Conservation (phyloP, 2,888 invertebrate species). For the Chloroclystis v-ata region DNA sequence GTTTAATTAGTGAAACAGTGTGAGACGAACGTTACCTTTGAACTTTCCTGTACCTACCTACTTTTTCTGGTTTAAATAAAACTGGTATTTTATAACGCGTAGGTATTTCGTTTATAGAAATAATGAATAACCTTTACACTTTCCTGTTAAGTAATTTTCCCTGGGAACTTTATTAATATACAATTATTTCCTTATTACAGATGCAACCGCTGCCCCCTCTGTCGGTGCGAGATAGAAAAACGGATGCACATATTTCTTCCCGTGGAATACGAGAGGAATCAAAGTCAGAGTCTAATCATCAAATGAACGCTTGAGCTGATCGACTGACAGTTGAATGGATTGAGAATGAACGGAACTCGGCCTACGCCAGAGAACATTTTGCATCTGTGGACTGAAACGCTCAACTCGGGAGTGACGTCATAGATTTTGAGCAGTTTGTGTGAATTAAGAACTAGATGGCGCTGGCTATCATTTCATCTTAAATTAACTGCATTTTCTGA, state of each 20-base stretch:
- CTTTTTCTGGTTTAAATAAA: no score
- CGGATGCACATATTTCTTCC: constrained; percentile 85
- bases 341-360: constrained; percentile 13
- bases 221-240: constrained; percentile 83
- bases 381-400: no score
- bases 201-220: constrained; percentile 86
- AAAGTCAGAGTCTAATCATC: constrained; percentile 51
- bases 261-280: constrained; percentile 70
- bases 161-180: background rate
- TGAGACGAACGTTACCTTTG: no score
- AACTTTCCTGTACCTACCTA: no score
- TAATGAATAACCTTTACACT: background rate
- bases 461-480: background rate
- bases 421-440: background rate
- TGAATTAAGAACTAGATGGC: background rate
- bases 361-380: background rate
- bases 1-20: no score
- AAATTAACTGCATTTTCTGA: background rate
- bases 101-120: no score
- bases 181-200: constrained; percentile 44
- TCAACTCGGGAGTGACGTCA: no score
- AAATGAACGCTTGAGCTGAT: constrained; percentile 48
- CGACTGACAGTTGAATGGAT: constrained; percentile 22
- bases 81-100: no score
- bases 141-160: background rate